Base-by-base conservation (phyloP, 2,797 vertebrate species). In the Coracias cyanogaster region DNA sequence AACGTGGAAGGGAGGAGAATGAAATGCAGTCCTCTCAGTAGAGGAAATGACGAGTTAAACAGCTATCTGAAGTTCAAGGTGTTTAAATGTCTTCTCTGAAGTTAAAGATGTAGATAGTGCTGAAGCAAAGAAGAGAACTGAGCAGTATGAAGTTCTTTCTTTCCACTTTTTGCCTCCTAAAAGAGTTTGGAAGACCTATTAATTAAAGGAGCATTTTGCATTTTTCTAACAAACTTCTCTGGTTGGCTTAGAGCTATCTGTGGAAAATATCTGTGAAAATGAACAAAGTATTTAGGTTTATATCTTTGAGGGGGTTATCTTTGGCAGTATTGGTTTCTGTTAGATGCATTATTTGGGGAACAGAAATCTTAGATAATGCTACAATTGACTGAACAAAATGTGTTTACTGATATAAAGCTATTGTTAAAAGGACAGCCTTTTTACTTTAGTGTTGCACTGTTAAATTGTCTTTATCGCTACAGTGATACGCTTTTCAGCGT, bases 271-370 rank as follows among this genome's bases (percentile, higher is more conserved):
- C 71, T 71, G 7, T 52, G 58, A 43, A 74, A 81, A 46, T 65
- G 48, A 86, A 37, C 19, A 25, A 21, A 74, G 5, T 33, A 35
- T 64, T 58, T 79, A 18, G 71, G 41, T 15, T 14, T 43, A 0
- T 51, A 7, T 73, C 79, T 79, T 21, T 51, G 21, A 66, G 67
- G 24, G 24, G 0, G 1, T 41, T 93, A 25, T 48, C 51, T 91
- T 62, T 66, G 48, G 48, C n/a, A 26, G 5, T 48, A 4, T 58
- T 77, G 20, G 25, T 58, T 65, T 80, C 43, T 66, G 5, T 54
- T 43, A 62, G 49, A 9, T 3, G 0, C 0, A 0, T 58, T 77
- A 41, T 51, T 66, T 77, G 33, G 15, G n/a, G 39, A 80, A 52
- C 21, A 39, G 60, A 48, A 46, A 19, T 70, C 55, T 33, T 83